These are phyloP conservation scores for Chymomyza procnemis DNA, from an alignment of 2,888 invertebrate genomes.

Conservation along the genomic window DNA sequence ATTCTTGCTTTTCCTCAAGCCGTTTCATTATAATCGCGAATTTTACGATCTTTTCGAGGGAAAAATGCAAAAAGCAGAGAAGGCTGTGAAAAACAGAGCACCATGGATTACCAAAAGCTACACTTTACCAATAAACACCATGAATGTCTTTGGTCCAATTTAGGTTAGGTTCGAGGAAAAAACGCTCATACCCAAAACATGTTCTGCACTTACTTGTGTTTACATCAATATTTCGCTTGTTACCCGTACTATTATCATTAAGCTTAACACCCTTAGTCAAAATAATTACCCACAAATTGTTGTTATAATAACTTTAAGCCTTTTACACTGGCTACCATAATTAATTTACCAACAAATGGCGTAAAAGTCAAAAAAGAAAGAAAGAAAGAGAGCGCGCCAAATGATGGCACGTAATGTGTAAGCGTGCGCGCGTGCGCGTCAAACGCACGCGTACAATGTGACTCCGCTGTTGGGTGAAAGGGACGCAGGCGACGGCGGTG, in stretches of 20 bases:
- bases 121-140: too few relatives aligned
- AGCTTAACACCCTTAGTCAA: background rate
- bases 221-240: background rate
- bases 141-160: too few relatives aligned
- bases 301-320: background rate
- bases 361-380: background rate
- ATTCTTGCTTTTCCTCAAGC: too few relatives aligned
- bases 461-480: background rate
- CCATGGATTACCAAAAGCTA: too few relatives aligned
- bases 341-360: background rate
- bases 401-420: background rate
- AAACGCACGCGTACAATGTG: background rate
- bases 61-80: too few relatives aligned
- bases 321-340: background rate
- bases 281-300: background rate
- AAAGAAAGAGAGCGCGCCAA: background rate
- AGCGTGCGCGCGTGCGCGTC: conserved; percentile 21
- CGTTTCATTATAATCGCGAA: too few relatives aligned
- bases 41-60: too few relatives aligned
- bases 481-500: too few relatives aligned
- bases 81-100: too few relatives aligned
- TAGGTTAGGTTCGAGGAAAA: background rate
- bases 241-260: background rate
- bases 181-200: background rate
- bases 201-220: background rate